Evolutionary conservation across 1,140 invertebrate species (phyloP).

Genomic region (Ceratina australensis): DNA sequence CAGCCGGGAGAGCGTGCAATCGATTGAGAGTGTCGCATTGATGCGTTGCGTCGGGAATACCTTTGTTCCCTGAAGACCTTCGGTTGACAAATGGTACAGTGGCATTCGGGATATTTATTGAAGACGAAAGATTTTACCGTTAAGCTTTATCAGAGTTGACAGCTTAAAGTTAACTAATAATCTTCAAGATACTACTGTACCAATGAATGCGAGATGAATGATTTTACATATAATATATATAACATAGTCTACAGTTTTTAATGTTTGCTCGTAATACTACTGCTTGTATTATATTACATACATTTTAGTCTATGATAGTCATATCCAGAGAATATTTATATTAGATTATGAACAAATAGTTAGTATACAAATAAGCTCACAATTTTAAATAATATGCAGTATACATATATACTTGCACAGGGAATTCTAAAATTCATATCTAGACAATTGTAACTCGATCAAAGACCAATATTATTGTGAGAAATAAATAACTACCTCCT

Average conservation of each 20-base stretch:
- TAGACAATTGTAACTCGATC: neutral
- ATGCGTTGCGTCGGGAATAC: conserved; percentile 2
- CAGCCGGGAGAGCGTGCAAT: conserved; percentile 44
- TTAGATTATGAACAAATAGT: neutral
- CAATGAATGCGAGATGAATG: neutral
- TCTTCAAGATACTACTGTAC: neutral
- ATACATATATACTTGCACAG: neutral
- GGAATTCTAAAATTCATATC: neutral
- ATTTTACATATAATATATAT: neutral
- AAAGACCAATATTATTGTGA: conserved; percentile 21
- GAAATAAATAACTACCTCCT: conserved; percentile 34
- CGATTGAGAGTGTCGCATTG: neutral
- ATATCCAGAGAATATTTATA: neutral
- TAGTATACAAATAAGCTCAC: neutral
- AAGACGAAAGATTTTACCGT: neutral
- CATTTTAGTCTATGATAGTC: neutral
- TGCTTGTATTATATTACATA: conserved; percentile 9
- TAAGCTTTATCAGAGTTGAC: neutral
- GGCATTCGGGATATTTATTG: neutral
- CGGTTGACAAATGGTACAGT: neutral
- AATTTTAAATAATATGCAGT: neutral
- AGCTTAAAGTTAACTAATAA: neutral
- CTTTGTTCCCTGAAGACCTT: conserved; percentile 26
- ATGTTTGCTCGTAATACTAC: neutral
- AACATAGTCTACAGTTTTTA: conserved; percentile 7